phyloP scores from a whole-genome alignment of 2,797 vertebrate species.

The Semotilus atromaculatus region DNA sequence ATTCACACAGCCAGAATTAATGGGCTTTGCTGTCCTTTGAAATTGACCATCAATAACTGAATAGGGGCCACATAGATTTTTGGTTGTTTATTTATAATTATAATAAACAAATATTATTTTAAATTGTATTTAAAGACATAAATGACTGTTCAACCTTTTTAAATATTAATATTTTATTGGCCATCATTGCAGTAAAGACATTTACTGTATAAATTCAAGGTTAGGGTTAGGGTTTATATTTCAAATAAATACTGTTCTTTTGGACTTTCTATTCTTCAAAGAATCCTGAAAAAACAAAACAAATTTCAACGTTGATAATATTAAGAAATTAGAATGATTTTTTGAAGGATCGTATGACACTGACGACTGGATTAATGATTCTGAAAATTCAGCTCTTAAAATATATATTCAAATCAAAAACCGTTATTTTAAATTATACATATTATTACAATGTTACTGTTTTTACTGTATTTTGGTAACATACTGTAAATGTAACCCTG shows the following conservation, averaged over 20 bases:
- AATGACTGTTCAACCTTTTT: neutral
- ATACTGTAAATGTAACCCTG: neutral
- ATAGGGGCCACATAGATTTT: neutral
- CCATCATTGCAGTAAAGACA: neutral
- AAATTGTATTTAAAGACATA: neutral
- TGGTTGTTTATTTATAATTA: neutral
- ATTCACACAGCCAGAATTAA: slow-evolving; percentile 28
- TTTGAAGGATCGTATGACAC: neutral
- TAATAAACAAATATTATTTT: neutral
- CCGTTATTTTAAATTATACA: neutral
- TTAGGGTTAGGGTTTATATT: no score
- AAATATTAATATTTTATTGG: neutral
- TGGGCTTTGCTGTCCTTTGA: slow-evolving; percentile 8
- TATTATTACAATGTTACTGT: no score
- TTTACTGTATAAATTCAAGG: neutral
- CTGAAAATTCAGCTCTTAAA: neutral
- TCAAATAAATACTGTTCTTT: neutral
- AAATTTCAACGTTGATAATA: no score
- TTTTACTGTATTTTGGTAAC: neutral
- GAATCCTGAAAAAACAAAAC: neutral
- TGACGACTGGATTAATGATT: neutral
- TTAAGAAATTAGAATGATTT: neutral
- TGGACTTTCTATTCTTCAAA: neutral
- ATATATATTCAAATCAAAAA: neutral
- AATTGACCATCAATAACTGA: neutral